Evolutionary conservation across 2,797 vertebrate species (phyloP), one percentile per base, ranked within the genome.

Genomic region (Luscinia luscinia): DNA sequence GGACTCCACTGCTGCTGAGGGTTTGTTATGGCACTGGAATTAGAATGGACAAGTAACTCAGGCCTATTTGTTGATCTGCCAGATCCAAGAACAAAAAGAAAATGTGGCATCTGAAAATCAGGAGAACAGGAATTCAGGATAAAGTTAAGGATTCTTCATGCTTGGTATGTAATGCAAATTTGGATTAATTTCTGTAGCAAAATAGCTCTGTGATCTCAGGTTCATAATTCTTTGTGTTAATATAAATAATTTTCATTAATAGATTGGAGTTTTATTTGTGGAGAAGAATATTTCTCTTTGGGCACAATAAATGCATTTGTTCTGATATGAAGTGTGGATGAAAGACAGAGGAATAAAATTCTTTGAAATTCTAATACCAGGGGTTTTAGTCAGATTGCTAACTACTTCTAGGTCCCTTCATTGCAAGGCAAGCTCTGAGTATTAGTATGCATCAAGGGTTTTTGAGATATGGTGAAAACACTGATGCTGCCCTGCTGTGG

Each of bases 401-500:
- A 51, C 28, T 51, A 52, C 34, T 70, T 27, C 48, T 43, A 45
- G 76, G 36, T 73, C 11, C 3, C 55, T 85, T 69, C 7, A 3
- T 51, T 3, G 2, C 38, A 38, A 32, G n/a, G 84, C 30, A 45
- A 91, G 24, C 49, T 62, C 48, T 3, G 6, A 86, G 9, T 86
- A 90, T 90, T 92, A 84, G 69, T 80, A 94, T 94, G 67, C 70
- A 84, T 32, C 13, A 30, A 55, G 51, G 22, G 54, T 41, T 80
- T 94, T 95, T 77, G 82, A 77, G 57, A 57, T 55, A 46, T 7
- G 84, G 49, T 36, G 40, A 87, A 91, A 91, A 83, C 51, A 91
- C 57, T 26, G 67, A 30, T 68, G 84, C 78, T 96, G 82, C 62
- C 89, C 69, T 94, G 80, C 80, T 74, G 83, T 36, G 77, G 72